These are phyloP conservation scores for Crotalus viridis DNA, from an alignment of 2,113 vertebrate species.

Conservation along the genomic window DNA sequence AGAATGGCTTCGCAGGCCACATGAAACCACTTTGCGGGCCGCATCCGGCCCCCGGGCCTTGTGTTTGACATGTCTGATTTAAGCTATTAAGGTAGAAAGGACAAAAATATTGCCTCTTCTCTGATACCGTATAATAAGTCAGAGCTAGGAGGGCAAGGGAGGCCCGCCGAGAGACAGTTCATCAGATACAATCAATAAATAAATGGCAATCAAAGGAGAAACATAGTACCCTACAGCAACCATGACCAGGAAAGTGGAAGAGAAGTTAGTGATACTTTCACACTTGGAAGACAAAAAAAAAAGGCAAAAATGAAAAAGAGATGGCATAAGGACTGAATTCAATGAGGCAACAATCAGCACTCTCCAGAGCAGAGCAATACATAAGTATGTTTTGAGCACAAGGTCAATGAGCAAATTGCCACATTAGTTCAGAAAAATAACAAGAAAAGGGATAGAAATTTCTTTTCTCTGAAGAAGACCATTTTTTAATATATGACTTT, in stretches of 20 bases:
- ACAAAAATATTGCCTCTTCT: neutral
- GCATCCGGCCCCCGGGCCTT: too few species aligned
- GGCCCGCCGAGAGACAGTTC: neutral
- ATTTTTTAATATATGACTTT: neutral
- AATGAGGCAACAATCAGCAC: neutral
- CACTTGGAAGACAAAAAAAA: neutral
- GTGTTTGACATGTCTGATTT: too few species aligned
- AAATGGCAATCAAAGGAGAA: neutral
- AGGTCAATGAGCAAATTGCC: neutral
- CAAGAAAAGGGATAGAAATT: neutral
- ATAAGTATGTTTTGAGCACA: neutral
- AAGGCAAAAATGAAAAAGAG: neutral
- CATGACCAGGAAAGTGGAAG: neutral
- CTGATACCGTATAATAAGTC: neutral
- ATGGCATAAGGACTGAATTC: neutral
- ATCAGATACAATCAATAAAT: neutral
- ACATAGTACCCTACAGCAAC: neutral
- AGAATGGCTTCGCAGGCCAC: too few species aligned
- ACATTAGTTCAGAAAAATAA: neutral
- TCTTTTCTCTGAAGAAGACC: neutral
- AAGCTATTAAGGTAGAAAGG: neutral
- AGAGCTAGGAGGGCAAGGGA: neutral
- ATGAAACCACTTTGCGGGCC: too few species aligned
- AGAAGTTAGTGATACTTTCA: neutral
- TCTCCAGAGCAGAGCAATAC: neutral